Conservation (phyloP, 2,113 vertebrate species). For the Mesembrinibis cayennensis region DNA sequence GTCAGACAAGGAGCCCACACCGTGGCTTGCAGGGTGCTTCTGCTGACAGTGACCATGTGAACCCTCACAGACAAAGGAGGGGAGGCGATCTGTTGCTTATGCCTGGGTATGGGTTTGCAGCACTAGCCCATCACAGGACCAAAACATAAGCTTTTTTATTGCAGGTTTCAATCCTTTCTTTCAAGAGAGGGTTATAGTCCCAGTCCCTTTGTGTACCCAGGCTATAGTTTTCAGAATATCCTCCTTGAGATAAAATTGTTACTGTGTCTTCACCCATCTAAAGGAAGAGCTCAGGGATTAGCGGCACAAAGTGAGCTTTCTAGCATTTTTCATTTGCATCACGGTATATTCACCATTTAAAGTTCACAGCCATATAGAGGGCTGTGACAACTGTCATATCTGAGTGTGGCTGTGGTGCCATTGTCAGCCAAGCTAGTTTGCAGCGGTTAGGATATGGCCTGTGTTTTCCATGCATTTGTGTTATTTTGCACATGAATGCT, state of each 20-base stretch:
- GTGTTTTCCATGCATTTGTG: neutral
- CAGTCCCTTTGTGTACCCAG: neutral
- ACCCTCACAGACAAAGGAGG: neutral
- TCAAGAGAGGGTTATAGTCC: neutral
- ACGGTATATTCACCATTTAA: neutral
- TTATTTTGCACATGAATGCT: neutral
- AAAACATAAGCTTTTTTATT: neutral
- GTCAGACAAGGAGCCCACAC: neutral
- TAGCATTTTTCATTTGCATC: neutral
- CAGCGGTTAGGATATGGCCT: neutral
- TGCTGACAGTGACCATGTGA: neutral
- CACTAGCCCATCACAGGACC: neutral
- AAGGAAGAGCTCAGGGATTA: neutral
- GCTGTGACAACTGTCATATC: constrained; percentile 34
- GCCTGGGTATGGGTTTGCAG: neutral
- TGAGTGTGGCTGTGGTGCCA: neutral
- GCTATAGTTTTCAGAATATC: neutral
- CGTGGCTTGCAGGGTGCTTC: neutral
- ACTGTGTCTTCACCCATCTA: neutral
- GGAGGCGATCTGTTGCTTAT: neutral
- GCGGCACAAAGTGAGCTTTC: neutral
- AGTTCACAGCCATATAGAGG: neutral
- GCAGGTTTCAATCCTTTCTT: neutral
- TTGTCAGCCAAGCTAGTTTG: neutral
- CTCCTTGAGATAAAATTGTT: neutral